Conservation (phyloP, 2,113 vertebrate genomes). For the Vombatus ursinus region DNA sequence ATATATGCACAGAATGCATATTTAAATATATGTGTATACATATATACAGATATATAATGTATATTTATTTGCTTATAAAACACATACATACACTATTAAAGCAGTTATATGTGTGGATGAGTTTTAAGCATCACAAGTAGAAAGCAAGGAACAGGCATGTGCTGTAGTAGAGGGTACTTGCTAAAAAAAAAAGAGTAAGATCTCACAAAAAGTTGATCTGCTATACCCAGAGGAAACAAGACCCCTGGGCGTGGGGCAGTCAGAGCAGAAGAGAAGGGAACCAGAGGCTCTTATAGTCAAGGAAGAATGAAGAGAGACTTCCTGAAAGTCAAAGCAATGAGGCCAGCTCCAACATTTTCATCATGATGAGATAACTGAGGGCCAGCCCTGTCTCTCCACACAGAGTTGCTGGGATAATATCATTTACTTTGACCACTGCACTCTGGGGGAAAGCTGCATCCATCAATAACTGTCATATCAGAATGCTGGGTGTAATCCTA, state of each 20-base stretch:
- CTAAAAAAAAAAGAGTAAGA: slow-evolving; percentile 52
- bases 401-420: background rate
- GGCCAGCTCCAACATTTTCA: slow-evolving; percentile 7
- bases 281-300: background rate
- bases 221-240: slow-evolving; percentile 6
- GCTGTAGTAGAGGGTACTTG: slow-evolving; percentile 37
- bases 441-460: background rate
- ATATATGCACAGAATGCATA: background rate
- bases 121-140: slow-evolving; percentile 1
- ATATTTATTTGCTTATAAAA: background rate
- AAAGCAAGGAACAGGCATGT: background rate
- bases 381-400: background rate
- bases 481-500: background rate
- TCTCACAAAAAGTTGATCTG: slow-evolving; percentile 50
- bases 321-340: slow-evolving; percentile 2
- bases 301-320: slow-evolving; percentile 1
- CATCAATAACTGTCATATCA: background rate
- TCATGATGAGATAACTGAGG: background rate
- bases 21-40: background rate
- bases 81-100: background rate
- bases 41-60: background rate
- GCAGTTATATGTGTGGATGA: background rate
- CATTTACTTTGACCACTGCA: slow-evolving; percentile 18
- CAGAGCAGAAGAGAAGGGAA: background rate
- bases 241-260: background rate